A percentile compares a stretch with the other conserved stretches of the same genome.
phyloP scores from a whole-genome alignment of 2,797 vertebrate species.

The Peromyscus nudipes region DNA sequence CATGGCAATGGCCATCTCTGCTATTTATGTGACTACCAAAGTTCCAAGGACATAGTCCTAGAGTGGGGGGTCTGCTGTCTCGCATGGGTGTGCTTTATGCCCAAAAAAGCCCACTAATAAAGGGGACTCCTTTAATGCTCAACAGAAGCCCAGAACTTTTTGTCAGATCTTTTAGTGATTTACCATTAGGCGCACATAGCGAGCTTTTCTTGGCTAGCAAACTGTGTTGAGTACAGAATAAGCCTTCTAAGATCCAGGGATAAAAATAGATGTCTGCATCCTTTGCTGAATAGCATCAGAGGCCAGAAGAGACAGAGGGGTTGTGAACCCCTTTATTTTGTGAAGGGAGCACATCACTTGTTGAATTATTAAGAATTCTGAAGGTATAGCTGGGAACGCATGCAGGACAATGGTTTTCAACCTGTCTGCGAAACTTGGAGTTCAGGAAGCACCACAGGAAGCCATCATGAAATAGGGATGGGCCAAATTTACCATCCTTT shows the following conservation, averaged over 20 bases:
- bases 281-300: neutral
- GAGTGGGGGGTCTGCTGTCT: neutral
- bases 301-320: constrained; percentile 3
- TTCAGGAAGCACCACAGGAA: neutral
- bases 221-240: constrained; percentile 11
- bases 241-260: constrained; percentile 46
- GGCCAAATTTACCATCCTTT: neutral
- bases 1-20: neutral
- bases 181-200: neutral
- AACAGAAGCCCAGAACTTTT: constrained; percentile 41
- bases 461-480: neutral
- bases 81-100: neutral
- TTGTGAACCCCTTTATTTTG: neutral
- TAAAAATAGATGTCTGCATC: constrained; percentile 62
- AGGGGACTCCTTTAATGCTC: neutral
- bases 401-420: constrained; percentile 30
- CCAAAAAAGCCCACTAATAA: neutral
- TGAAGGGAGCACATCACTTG: neutral
- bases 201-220: constrained; percentile 37
- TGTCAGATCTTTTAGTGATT: neutral
- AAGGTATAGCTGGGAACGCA: neutral
- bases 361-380: neutral
- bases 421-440: neutral
- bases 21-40: neutral
- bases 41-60: neutral